Base-by-base conservation (phyloP, 2,113 vertebrate species). In the Passer montanus region DNA sequence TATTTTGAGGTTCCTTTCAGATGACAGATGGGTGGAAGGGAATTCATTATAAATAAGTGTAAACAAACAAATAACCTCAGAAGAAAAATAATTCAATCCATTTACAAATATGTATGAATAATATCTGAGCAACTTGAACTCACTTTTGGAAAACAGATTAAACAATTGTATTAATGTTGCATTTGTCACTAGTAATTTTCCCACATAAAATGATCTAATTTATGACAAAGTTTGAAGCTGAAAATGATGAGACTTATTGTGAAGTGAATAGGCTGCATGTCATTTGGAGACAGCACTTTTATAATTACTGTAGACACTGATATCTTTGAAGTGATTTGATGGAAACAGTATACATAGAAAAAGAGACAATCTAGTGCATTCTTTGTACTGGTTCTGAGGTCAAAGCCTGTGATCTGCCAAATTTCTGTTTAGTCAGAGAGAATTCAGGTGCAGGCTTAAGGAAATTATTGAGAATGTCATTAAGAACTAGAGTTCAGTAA, bases 131-230 rank as follows among this genome's bases (percentile, higher is more conserved):
- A 15, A 85, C 13, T 58, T 78, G 30, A 81, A 37, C 15, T 83
- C 27, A 31, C 20, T 53, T 83, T 92, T 58, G 53, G 50, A 83
- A 92, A 95, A 83, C n/a, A 69, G 74, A 82, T 88, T 49, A 80
- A 91, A 82, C 22, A 85, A 69, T 49, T 92, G 7, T 80, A 76
- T 80, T 74, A n/a, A 53, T 53, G 37, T 69, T 50, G 52, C 20
- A 43, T 83, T 95, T 90, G 53, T 92, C 72, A 43, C 20, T 58
- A 66, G 37, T 83, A 73, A 88, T 95, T 94, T 31, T 93, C 37
- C 17, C 31, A n/a, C 11, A 17, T 7, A 67, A 73, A 90, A 85
- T 6, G 1, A 72, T 82, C 49, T 68, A 37, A 90, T 79, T 76
- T 69, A 76, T 83, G 44, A 60, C 41, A 74, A 94, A 92, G 39